Base-by-base conservation (phyloP, 1,140 invertebrate genomes). In the Papilio glaucus region DNA sequence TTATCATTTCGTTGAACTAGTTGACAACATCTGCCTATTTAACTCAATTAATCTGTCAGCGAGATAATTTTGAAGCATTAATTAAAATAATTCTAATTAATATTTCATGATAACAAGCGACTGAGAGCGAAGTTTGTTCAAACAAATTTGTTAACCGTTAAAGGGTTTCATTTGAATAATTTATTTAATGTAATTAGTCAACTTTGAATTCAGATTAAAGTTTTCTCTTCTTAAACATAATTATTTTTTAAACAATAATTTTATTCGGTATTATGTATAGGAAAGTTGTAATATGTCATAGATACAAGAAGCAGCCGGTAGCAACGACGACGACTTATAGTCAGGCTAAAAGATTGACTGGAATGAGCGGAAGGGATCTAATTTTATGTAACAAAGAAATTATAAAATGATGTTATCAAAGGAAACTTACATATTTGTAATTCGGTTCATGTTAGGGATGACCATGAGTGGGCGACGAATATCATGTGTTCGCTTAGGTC, bases 111-210 rank as follows among this genome's bases (percentile, higher is more conserved):
- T 69, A 69, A 49, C 67, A 69, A 69, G 67, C 42, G 53, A 69
- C 42, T 69, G 41, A 69, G 67, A 69, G 41, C 42, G 42, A 69
- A 69, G 67, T 69, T 69, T 69, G 67, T 69, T 53, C 67, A 69
- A 69, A 69, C 67, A 69, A 69, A 69, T 69, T 69, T 69, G 67
- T 69, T 69, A 69, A 53, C 41, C 67, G 67, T 69, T 69, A 45
- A 69, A 49, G 42, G 41, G 24, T 49, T 53, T 49, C 67, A 24
- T 53, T 69, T 69, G 45, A 69, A 69, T 69, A 53, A 69, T 69
- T 69, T 69, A 69, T 53, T 33, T 69, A 69, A 53, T 53, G 67
- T 29, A 69, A 53, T 69, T 69, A 53, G 41, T 53, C 45, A 69
- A 69, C 67, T 69, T 69, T 69, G 67, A 69, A 69, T 53, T 53